Evolutionary conservation across 2,888 invertebrate species (phyloP), one percentile per base, ranked within the genome.

Genomic region (Caprella mutica): DNA sequence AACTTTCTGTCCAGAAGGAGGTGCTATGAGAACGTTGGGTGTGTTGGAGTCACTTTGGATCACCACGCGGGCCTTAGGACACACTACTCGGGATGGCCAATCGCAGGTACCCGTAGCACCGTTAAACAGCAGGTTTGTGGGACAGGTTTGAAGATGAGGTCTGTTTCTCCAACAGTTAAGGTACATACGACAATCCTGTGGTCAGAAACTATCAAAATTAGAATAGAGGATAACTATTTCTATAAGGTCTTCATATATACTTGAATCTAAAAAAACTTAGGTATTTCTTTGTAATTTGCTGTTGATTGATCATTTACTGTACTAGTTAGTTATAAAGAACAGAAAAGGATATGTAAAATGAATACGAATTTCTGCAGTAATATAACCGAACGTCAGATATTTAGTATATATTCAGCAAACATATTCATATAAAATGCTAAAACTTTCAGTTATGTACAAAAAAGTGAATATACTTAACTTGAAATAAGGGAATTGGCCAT

Each of bases 151-250:
- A 19, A 64, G 51, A 38, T 19, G 27, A 2, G 64, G 58, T 23
- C 56, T 46, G 12, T 52, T 48, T 14, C 44, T 27, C 42, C 35
- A 55, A 35, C 64, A 64, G 51, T 60, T 64, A 24, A 60, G 33
- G 51, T 56, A 64, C 44, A 60, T 60, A 5, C 51, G 24, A 29
- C 64, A 64, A 30, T 64, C 64, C 64, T 64, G 26, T 5, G 14
- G 23, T n/a, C 2, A 12, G 3, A 12, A 48, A 21, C 2, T 24
- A 17, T 1, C 5, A 9, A 12, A 6, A 2, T 12, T 30, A 26
- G 30, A 12, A 27, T n/a, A 30, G 33, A 46, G 21, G 17, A 23
- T 1, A 50, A 23, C 29, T 17, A 23, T 50, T 19, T 30, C 17
- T 21, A 43, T 43, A 43, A 17, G n/a, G n/a, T n/a, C 8, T 33